Percentiles rank a stretch among this genome's conserved stretches.
These are phyloP conservation scores for Aix galericulata DNA, from an alignment of 2,113 vertebrate species.

Conservation along the genomic window DNA sequence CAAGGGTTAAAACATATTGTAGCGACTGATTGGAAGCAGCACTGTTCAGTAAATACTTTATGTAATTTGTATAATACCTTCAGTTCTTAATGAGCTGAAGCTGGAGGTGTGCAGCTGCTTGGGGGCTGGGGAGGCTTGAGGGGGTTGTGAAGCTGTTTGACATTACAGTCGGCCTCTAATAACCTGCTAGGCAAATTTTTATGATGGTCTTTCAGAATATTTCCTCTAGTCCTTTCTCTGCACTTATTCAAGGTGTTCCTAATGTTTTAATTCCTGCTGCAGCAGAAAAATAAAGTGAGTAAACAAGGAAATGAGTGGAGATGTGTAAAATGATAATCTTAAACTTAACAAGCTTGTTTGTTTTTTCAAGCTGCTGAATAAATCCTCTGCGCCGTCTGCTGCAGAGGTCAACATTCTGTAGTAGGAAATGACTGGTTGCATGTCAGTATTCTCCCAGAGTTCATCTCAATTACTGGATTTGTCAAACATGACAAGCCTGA, in stretches of 20 bases:
- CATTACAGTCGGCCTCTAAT: neutral
- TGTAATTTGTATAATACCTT: neutral
- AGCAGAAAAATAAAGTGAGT: neutral
- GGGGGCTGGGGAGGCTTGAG: neutral
- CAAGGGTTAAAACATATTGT: neutral
- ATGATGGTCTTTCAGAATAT: neutral
- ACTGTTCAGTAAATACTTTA: neutral
- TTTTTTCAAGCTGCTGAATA: constrained; percentile 44
- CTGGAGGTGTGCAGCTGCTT: neutral
- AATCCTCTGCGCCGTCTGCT: constrained; percentile 35
- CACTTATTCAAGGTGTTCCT: neutral
- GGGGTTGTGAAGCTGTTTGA: neutral
- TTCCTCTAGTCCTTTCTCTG: neutral
- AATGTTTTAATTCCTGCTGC: constrained; percentile 11
- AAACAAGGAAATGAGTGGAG: constrained; percentile 5
- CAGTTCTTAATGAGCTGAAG: neutral
- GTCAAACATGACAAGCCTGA: constrained; percentile 72
- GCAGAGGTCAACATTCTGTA: constrained; percentile 44
- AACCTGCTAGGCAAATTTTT: neutral
- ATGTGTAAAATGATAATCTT: constrained; percentile 17
- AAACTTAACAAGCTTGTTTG: constrained; percentile 33
- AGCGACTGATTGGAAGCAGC: neutral
- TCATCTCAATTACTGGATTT: constrained; percentile 74
- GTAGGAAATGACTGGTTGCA: constrained; percentile 64
- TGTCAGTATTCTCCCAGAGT: constrained; percentile 66